Conservation (phyloP, 2,113 vertebrate species). For the Dicentrarchus labrax region DNA sequence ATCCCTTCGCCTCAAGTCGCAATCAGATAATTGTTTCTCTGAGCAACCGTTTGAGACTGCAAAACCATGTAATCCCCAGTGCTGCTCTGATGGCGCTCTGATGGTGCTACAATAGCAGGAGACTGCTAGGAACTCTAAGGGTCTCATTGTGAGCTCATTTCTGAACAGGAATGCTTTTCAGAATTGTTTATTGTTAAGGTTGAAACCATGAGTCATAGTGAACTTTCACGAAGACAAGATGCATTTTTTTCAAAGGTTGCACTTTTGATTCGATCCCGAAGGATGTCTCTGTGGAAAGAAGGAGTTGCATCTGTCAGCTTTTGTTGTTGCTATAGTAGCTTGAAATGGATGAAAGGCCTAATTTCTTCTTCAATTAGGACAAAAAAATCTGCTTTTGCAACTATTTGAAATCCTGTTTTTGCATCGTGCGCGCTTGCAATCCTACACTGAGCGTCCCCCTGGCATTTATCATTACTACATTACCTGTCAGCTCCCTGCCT, state of each 20-base stretch:
- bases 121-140: slow-evolving; percentile 42
- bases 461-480: slow-evolving; percentile 55
- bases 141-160: slow-evolving; percentile 52
- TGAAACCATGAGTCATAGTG: slow-evolving; percentile 22
- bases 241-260: slow-evolving; percentile 7
- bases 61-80: slow-evolving; percentile 67
- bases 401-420: slow-evolving; percentile 24
- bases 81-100: slow-evolving; percentile 53
- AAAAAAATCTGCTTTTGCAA: background rate
- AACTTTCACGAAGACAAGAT: slow-evolving; percentile 40
- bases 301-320: slow-evolving; percentile 13
- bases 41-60: slow-evolving; percentile 74
- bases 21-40: slow-evolving; percentile 78
- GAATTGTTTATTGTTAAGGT: slow-evolving; percentile 35
- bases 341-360: background rate
- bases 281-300: slow-evolving; percentile 1
- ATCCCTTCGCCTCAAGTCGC: slow-evolving; percentile 61
- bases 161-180: slow-evolving; percentile 53
- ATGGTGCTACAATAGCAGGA: slow-evolving; percentile 56
- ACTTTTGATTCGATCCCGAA: background rate
- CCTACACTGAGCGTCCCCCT: background rate
- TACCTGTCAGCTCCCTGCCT: slow-evolving; percentile 48
- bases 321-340: slow-evolving; percentile 18
- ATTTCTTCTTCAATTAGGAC: slow-evolving; percentile 9
- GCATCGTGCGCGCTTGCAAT: slow-evolving; percentile 21